Base-by-base conservation (phyloP, 2,113 vertebrate species). In the Amblyornis subalaris region DNA sequence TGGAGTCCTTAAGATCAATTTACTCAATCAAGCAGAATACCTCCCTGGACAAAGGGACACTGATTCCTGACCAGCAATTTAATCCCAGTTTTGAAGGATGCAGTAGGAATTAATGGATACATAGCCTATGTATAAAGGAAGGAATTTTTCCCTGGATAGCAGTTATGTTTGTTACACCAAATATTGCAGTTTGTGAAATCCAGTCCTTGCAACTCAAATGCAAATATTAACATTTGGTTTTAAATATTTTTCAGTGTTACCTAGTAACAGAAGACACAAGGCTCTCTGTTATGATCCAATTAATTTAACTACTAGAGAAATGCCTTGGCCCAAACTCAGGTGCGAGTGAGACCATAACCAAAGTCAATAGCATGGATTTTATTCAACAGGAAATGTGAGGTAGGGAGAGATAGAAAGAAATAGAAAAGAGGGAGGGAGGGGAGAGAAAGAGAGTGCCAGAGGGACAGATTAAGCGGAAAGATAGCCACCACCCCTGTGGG, bases 61-160 rank as follows among this genome's bases (percentile, higher is more conserved):
- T 61, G 50, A 73, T 85, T 94, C 33, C 71, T 93, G 64, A 88
- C 53, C 50, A 54, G n/a, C 25, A 94, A 58, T 83, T 91, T 91
- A 90, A 86, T 58, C 24, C 40, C 2, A 44, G 3, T 86, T 93
- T 85, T 93, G 48, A 71, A 40, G 28, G 24, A 66, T 67, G 13
- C 33, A 21, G 26, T 66, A 66, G 44, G 42, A 90, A 82, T 73
- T 58, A 65, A 65, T 61, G 28, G 75, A 12, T 60, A 61, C 0
- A 1, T 76, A 62, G 29, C 28, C 54, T 28, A 17, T 47, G 26
- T 45, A 65, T 53, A 79, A 88, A 80, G 8, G 33, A 78, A 76
- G 21, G 14, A 70, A 54, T 82, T 94, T 82, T 13, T 89, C 58
- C 24, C 77, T 85, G 31, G 7, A 3, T 51, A 70, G 23, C 29